Evolutionary conservation across 2,113 vertebrate species (phyloP).

Genomic region (Corythaeola cristata): DNA sequence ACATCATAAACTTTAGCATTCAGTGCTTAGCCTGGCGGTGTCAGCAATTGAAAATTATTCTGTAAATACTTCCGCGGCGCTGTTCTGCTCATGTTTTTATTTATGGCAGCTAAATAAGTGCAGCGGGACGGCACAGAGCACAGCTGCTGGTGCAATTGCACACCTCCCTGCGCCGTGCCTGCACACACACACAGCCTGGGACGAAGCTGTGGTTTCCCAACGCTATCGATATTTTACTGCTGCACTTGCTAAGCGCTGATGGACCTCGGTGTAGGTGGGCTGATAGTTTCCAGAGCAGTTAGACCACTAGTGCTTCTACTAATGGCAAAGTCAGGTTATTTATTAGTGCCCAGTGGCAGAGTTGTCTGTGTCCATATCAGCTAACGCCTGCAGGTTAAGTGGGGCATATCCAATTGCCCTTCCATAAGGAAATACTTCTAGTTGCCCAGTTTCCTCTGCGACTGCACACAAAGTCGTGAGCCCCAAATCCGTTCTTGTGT

Average conservation of each 20-base stretch:
- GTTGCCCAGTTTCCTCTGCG: fast-evolving
- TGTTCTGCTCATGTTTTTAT: slow-evolving; percentile 70
- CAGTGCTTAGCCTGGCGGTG: slow-evolving; percentile 41
- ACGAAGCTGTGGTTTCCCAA: not conserved
- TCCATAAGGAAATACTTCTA: not conserved
- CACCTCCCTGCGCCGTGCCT: fast-evolving
- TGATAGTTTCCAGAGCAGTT: not conserved
- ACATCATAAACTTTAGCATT: slow-evolving; percentile 81
- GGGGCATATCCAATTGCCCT: not conserved
- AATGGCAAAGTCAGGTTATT: not conserved
- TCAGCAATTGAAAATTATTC: slow-evolving; percentile 69
- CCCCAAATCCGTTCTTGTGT: not conserved
- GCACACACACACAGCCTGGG: not conserved
- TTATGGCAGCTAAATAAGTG: slow-evolving; percentile 66
- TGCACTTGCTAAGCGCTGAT: not conserved
- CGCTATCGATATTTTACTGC: not conserved
- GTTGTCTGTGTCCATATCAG: not conserved
- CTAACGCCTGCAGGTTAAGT: not conserved
- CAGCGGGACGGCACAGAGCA: not conserved
- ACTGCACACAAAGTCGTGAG: fast-evolving
- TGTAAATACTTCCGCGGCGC: slow-evolving; percentile 57
- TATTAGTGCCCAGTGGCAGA: not conserved
- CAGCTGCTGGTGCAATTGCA: not conserved
- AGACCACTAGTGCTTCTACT: not conserved
- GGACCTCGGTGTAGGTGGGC: not conserved